A percentile compares a stretch with the other conserved stretches of the same genome.
These are phyloP conservation scores for Armadillidium nasatum DNA, from an alignment of 1,140 invertebrate genomes.

Conservation along the genomic window DNA sequence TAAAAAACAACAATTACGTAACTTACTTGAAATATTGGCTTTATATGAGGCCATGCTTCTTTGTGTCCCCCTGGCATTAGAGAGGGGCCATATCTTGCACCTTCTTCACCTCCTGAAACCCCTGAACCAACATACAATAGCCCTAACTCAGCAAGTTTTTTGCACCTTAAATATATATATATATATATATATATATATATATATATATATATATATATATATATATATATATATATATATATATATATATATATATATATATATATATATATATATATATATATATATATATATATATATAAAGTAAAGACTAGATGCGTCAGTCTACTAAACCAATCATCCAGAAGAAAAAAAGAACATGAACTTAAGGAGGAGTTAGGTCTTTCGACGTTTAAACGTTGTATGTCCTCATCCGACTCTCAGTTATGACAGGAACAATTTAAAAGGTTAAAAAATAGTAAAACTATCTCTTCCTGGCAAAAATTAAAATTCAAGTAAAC, in stretches of 20 bases:
- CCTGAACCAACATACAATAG: slow-evolving; percentile 92
- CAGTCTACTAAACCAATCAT: too few relatives aligned
- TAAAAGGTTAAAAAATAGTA: too few relatives aligned
- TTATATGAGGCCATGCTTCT: slow-evolving; percentile 88
- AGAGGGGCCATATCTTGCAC: slow-evolving; percentile 93
- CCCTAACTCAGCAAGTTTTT: slow-evolving; percentile 69
- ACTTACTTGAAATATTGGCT: slow-evolving; percentile 78
- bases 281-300: not conserved
- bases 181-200: slow-evolving; percentile 9
- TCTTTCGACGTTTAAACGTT: too few relatives aligned
- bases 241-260: slow-evolving; percentile 11
- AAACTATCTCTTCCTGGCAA: too few relatives aligned
- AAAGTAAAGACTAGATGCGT: not conserved
- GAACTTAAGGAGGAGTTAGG: too few relatives aligned
- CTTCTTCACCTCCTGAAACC: slow-evolving; percentile 97
- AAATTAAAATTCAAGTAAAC: too few relatives aligned
- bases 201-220: slow-evolving; percentile 11
- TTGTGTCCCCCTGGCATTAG: slow-evolving; percentile 96
- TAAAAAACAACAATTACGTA: not conserved
- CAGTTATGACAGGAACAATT: too few relatives aligned
- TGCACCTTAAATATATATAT: slow-evolving; percentile 53
- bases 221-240: slow-evolving; percentile 9
- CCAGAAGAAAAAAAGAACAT: too few relatives aligned
- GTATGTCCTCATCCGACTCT: too few relatives aligned
- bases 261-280: not conserved